Evolutionary conservation across 30 jellyfish, hydroid and myxozoan genomes (phyloP).

Genomic region (Hydra vulgaris): DNA sequence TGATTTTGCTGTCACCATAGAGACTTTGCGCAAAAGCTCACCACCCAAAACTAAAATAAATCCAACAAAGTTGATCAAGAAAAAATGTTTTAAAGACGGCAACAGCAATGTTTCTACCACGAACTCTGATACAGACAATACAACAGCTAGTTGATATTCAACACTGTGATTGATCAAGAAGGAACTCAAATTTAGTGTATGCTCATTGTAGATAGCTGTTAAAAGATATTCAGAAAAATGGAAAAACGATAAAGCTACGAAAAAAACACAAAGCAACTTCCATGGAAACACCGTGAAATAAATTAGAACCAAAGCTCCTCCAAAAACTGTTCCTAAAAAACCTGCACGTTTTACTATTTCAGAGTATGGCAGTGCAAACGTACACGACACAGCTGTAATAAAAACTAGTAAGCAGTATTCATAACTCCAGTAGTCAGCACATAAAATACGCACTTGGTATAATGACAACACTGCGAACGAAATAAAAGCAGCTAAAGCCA

Average conservation of each 20-base stretch:
- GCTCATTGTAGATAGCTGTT: conserved; percentile 59
- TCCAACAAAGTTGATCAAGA: conserved; percentile 26
- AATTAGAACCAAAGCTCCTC: conserved; percentile 39
- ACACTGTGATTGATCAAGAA: conserved; percentile 73
- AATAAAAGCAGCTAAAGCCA: conserved; percentile 59
- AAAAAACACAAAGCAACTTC: conserved; percentile 47
- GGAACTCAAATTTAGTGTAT: conserved; percentile 45
- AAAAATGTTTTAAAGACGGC: conserved; percentile 31
- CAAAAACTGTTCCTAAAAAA: conserved; percentile 62
- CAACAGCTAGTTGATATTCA: conserved; percentile 60
- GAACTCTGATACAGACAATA: conserved; percentile 49
- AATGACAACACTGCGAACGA: conserved; percentile 44
- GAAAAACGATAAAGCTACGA: conserved; percentile 55
- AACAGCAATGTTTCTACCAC: conserved; percentile 34
- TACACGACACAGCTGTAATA: conserved; percentile 34
- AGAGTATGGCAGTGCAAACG: conserved; percentile 57
- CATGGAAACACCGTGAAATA: conserved; percentile 26
- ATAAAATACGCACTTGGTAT: conserved; percentile 13
- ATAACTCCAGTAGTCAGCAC: conserved; percentile 40
- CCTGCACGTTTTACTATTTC: conserved; percentile 70
- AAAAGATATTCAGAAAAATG: conserved; percentile 78
- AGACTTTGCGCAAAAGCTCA: conserved; percentile 50
- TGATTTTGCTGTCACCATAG: conserved; percentile 76
- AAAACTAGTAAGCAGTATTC: conserved; percentile 29
- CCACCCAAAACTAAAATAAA: conserved; percentile 50